Base-by-base conservation (phyloP, 2,888 invertebrate species). In the Heliconius ismenius region DNA sequence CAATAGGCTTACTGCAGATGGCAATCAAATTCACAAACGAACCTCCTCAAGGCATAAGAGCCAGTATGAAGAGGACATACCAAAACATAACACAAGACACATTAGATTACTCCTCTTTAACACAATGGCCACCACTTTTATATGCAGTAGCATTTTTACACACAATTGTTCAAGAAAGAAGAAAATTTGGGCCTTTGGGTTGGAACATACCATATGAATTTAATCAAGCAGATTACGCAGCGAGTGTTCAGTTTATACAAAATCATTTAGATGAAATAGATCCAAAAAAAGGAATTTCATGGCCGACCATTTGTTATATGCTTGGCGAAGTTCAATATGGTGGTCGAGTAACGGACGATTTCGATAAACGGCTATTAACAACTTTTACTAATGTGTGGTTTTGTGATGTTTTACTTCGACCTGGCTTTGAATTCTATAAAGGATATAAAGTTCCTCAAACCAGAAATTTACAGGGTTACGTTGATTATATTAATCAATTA, bases 181-280 rank as follows among this genome's bases (percentile, higher is more conserved):
- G 99, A 81, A 99, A 99, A 92, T 99, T 98, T 87, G 99, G 99
- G 0, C 98, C 99, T 0, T 95, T 99, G 21, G 99, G 99, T 13
- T 99, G 99, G 99, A 99, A 99, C 88, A 95, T 99, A 81, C 98
- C 98, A 0, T 99, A 99, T 85, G 99, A 99, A 90, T 99, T 99
- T 89, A 98, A 98, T 92, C 98, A 99, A 92, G 98, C 99, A 0
- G 99, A 99, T 89, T 98, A 98, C 87, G 97, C 98, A 4, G 98
- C 99, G 3, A 97, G 98, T 79, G 97, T 99, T 1, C 98, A 98
- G 89, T 99, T 99, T 88, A 95, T 99, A 78, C 99, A 99, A 89
- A 99, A 99, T 89, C 99, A 99, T 91, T 93, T 99, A 78, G 99
- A 99, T 87, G 99, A 99, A 88, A 97, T 99, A 95, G 99, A 99